Evolutionary conservation across 2,888 invertebrate genomes (phyloP).

Genomic region (Oligia fasciuncula): DNA sequence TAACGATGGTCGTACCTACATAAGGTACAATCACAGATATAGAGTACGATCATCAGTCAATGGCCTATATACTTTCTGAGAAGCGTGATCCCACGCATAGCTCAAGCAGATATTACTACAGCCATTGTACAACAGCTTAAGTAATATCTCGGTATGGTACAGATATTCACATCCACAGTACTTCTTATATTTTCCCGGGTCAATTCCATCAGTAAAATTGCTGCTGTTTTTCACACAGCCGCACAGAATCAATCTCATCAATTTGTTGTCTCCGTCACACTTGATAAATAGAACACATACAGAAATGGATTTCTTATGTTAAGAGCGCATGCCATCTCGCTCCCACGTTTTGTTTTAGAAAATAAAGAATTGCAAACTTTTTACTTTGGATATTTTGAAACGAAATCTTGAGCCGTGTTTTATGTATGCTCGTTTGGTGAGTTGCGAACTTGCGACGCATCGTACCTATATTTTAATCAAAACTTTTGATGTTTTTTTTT

Average conservation of each 20-base stretch:
- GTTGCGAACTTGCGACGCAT: conserved; percentile 51
- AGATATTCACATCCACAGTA: neutral
- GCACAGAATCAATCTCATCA: conserved; percentile 55
- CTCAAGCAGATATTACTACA: neutral
- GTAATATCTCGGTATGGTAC: neutral
- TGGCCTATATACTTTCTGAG: neutral
- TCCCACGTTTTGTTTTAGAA: conserved; percentile 47
- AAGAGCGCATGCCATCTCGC: conserved; percentile 36
- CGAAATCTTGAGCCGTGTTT: conserved; percentile 65
- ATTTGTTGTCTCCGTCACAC: conserved; percentile 52
- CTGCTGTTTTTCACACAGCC: conserved; percentile 36
- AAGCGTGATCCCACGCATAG: neutral
- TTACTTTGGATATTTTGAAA: conserved; percentile 63
- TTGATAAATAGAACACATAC: conserved; percentile 55
- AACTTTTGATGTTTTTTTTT: conserved; percentile 23
- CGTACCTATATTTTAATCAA: conserved; percentile 38
- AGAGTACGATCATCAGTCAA: neutral
- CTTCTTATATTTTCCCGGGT: conserved; percentile 32
- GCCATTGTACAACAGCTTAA: neutral
- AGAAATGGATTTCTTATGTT: conserved; percentile 57
- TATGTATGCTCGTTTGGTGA: conserved; percentile 67
- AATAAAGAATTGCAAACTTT: conserved; percentile 61
- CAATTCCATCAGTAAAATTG: conserved; percentile 47
- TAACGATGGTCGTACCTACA: too few relatives aligned
- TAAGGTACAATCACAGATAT: too few relatives aligned